Evolutionary conservation across 2,797 vertebrate species (phyloP).

Genomic region (Phrynocephalus guinanensis): DNA sequence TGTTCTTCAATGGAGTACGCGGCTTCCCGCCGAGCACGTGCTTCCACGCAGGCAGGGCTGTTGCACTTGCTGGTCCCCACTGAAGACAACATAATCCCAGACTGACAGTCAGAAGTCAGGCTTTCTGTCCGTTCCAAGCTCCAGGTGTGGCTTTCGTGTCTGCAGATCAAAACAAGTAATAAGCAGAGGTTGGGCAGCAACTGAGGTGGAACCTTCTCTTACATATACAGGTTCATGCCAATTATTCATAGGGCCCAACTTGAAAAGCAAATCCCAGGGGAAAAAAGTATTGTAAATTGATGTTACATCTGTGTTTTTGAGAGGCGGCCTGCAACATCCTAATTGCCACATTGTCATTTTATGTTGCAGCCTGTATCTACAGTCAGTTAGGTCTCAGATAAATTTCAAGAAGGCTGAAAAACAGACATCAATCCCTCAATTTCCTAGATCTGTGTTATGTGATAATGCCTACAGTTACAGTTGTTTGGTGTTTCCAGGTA

Average conservation of each 20-base stretch:
- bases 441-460: background rate
- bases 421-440: background rate
- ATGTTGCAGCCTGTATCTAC: background rate
- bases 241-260: background rate
- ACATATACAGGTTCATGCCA: background rate
- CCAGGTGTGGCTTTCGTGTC: conserved; percentile 96
- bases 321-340: background rate
- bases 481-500: too few relatives aligned
- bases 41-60: conserved; percentile 95
- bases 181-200: background rate
- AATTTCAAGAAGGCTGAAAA: background rate
- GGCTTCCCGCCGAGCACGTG: conserved; percentile 88
- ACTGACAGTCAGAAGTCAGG: conserved; percentile 93
- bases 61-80: conserved; percentile 99
- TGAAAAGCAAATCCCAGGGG: background rate
- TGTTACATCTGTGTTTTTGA: background rate
- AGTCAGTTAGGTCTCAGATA: background rate
- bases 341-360: background rate
- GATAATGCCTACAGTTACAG: too few relatives aligned
- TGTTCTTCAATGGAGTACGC: conserved; percentile 87
- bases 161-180: conserved; percentile 68
- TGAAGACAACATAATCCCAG: conserved; percentile 91
- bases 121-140: conserved; percentile 95
- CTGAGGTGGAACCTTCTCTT: background rate
- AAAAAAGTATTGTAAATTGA: background rate